Conservation (phyloP, 2,113 vertebrate genomes). For the Oncorhynchus mykiss region DNA sequence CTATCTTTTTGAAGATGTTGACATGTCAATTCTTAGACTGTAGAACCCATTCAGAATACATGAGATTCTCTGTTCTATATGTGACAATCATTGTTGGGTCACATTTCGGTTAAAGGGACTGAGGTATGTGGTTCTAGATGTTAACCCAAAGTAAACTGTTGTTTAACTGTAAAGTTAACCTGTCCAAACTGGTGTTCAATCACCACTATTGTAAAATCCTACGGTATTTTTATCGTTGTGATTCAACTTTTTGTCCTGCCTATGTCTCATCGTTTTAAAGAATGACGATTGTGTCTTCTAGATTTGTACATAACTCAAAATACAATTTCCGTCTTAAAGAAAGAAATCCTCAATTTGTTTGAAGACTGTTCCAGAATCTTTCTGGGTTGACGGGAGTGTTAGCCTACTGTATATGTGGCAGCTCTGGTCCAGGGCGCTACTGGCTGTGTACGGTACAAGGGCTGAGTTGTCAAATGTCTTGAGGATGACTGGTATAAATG, state of each 20-base stretch:
- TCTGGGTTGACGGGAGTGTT: not conserved
- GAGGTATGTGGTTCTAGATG: not conserved
- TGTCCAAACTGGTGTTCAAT: not conserved
- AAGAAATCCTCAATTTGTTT: constrained; percentile 8
- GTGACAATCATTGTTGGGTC: not conserved
- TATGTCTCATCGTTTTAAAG: constrained; percentile 20
- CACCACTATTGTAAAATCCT: constrained; percentile 10
- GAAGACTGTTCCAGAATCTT: constrained; percentile 10
- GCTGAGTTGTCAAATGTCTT: constrained; percentile 16
- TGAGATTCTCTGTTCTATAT: no score
- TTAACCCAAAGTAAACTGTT: not conserved
- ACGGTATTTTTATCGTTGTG: no score
- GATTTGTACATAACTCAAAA: constrained; percentile 48
- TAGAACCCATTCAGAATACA: no score
- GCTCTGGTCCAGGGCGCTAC: not conserved
- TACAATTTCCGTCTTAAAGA: constrained; percentile 14
- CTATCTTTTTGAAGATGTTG: no score
- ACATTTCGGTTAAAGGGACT: not conserved
- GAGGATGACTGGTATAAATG: constrained; percentile 25
- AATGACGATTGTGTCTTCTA: constrained; percentile 23
- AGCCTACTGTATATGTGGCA: not conserved
- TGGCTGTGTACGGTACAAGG: not conserved
- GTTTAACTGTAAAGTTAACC: not conserved
- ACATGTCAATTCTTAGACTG: no score
- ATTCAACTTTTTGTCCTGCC: not conserved